phyloP scores from a whole-genome alignment of 2,113 vertebrate genomes.

The Lagopus leucura region DNA sequence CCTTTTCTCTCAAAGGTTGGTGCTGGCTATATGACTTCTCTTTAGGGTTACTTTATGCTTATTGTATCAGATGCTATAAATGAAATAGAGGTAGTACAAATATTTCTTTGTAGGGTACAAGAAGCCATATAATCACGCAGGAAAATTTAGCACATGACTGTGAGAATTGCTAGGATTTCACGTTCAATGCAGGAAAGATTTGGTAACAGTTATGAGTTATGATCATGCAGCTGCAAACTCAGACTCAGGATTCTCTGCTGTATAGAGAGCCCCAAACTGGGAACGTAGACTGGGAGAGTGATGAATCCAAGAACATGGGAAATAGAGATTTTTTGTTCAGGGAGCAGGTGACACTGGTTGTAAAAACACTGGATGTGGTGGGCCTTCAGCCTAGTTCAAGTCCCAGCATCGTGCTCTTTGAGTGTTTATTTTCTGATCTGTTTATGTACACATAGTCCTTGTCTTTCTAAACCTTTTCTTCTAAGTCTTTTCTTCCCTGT shows the following conservation, averaged over 20 bases:
- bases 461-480: not conserved
- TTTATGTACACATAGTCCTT: not conserved
- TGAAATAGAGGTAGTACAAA: not conserved
- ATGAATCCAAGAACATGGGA: not conserved
- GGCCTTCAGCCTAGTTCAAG: not conserved
- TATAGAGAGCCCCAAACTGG: not conserved
- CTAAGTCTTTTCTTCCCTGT: not conserved
- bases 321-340: not conserved
- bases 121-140: not conserved
- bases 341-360: not conserved
- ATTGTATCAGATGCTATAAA: not conserved
- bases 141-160: not conserved
- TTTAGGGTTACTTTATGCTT: not conserved
- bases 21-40: not conserved
- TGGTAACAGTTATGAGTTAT: not conserved
- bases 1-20: not conserved
- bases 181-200: not conserved
- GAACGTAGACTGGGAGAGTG: not conserved
- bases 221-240: not conserved
- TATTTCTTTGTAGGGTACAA: not conserved
- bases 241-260: not conserved
- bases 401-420: not conserved
- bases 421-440: not conserved
- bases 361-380: not conserved
- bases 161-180: not conserved